Evolutionary conservation across 2,797 vertebrate species (phyloP), one percentile per base, ranked within the genome.

Genomic region (Fringilla coelebs): DNA sequence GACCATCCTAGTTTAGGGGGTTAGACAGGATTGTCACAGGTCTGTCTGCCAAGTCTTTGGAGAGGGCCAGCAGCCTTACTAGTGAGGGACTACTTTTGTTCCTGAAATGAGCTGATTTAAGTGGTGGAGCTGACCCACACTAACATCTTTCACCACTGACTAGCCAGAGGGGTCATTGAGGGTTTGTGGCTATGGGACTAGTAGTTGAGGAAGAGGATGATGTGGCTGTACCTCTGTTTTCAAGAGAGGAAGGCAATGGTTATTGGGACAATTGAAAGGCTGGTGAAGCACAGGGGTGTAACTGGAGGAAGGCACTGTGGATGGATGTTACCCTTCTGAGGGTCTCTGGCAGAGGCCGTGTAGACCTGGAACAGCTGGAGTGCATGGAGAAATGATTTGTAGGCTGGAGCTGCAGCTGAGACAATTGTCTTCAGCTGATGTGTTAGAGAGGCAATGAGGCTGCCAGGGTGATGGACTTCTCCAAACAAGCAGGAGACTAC

Each of bases 91-190:
- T 77, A 14, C 21, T 9, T 91, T 21, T 86, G 70, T 65, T 81
- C 62, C 57, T 58, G 40, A 49, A 18, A 22, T 75, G 48, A 71
- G 24, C 43, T 80, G 62, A 43, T 76, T 73, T 17, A 58, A 70
- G 57, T 15, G 28, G 38, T 48, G 18, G 38, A 68, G 18, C 51
- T 89, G 57, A 54, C 13, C 34, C 43, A 88, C 20, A 13, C 5
- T 10, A 25, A 41, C 6, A 6, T 46, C 36, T 75, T 63, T 55
- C 46, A 63, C 32, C 11, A n/a, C 34, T 0, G 0, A 9, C 28
- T 17, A 52, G 4, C 36, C 70, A 60, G n/a, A 28, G 54, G 25
- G 54, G 25, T 70, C 25, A 38, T 22, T 5, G 6, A 63, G 21
- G n/a, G 28, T 46, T 78, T 86, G 38, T 62, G 61, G 29, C 48